Conservation (phyloP, 92 coral and sea anemone species). For the Phymanthus crucifer region DNA sequence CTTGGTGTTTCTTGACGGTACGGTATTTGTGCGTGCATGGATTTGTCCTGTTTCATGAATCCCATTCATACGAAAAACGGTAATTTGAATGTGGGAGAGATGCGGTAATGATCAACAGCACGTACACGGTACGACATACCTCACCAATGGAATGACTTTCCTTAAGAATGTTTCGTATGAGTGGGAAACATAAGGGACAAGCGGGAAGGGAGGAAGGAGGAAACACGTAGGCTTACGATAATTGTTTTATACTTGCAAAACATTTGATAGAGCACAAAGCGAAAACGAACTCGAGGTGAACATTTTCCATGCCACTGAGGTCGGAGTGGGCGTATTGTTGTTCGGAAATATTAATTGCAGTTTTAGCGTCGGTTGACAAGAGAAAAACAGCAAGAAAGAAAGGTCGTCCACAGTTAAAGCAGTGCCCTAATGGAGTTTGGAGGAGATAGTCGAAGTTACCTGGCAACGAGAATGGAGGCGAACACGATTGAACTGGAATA, state of each 20-base stretch:
- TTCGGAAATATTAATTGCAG: constrained; percentile 7
- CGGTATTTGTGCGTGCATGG: too few species aligned
- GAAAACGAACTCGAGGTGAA: constrained; percentile 2
- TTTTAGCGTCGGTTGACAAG: constrained; percentile 3
- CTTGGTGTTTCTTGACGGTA: too few species aligned
- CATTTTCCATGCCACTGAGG: not conserved
- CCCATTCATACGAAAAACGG: too few species aligned
- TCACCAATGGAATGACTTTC: too few species aligned
- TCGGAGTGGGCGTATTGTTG: not conserved
- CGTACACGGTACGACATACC: too few species aligned
- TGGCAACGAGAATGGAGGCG: constrained; percentile 19
- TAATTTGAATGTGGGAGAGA: too few species aligned
- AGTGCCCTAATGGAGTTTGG: constrained; percentile 41
- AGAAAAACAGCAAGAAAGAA: constrained; percentile 35
- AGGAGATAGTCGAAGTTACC: constrained; percentile 14
- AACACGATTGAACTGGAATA: constrained; percentile 9
- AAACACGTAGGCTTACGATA: not conserved
- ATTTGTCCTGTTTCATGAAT: too few species aligned
- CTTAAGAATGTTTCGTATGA: too few species aligned
- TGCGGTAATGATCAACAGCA: too few species aligned
- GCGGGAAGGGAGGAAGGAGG: too few species aligned
- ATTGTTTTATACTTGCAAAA: not conserved
- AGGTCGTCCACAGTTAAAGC: constrained; percentile 28
- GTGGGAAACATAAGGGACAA: too few species aligned
- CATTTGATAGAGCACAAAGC: constrained; percentile 28